Evolutionary conservation across 2,888 invertebrate genomes (phyloP), one percentile per base, ranked within the genome.

Genomic region (Spialia ferax): DNA sequence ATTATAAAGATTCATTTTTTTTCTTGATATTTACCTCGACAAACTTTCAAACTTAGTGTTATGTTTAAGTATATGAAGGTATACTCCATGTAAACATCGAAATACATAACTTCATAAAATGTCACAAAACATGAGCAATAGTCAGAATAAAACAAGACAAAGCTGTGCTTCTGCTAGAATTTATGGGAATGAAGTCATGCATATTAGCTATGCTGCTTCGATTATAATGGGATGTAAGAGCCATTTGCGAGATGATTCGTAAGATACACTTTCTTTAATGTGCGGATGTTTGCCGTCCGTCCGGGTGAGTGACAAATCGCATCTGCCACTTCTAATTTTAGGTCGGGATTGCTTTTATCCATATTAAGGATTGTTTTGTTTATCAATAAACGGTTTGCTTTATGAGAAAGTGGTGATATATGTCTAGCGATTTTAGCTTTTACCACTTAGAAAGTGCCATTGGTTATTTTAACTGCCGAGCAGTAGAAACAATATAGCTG

Each of bases 221-320:
- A 56, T 32, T 42, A 57, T 57, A n/a, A 57, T 57, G 23, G 35
- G 32, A 61, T 22, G 23, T 52, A 52, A 35, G 50, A 62, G 62
- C 62, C 52, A 52, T 62, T 62, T 50, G 57, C 35, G 48, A 18
- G 18, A 48, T 42, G 50, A 52, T 54, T 54, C 52, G 54, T 61
- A 35, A 29, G 52, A 54, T 42, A 63, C 55, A 42, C 29, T 64
- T 64, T 48, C 64, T 64, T 64, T 48, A 56, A 63, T 63, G 56
- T 57, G 56, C 76, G 75, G 76, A 75, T 72, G 73, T 74, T 63
- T 68, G 63, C 60, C 73, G 60, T 55, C 69, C 63, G 69, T 68
- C 73, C 70, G 69, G 54, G 71, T 73, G 74, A 61, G 72, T 75
- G 75, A 76, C 74, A 74, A 72, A 74, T 71, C 66, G 72, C 76